phyloP scores from a whole-genome alignment of 1,140 invertebrate species.

The Paralvinella palmiformis region DNA sequence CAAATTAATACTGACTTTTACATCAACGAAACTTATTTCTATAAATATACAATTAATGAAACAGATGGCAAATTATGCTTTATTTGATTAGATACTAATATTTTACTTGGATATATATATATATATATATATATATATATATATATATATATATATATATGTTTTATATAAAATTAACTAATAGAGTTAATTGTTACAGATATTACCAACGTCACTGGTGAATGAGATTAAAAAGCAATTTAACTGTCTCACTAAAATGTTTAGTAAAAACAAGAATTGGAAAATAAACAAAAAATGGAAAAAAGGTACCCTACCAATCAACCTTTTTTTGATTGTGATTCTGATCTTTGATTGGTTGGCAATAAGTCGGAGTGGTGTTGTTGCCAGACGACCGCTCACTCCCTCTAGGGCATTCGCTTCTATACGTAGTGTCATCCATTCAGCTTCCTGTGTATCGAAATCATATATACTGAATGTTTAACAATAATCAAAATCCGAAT shows the following conservation, averaged over 20 bases:
- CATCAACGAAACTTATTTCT: too few relatives aligned
- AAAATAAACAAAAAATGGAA: background rate
- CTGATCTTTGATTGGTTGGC: slow-evolving; percentile 92
- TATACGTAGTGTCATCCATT: slow-evolving; percentile 93
- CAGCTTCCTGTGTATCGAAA: slow-evolving; percentile 78
- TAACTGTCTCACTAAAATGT: too few relatives aligned
- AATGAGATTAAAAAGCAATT: too few relatives aligned
- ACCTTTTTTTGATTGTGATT: slow-evolving; percentile 91
- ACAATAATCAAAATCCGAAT: too few relatives aligned
- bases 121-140: background rate
- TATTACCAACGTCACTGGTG: background rate
- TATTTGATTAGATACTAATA: too few relatives aligned
- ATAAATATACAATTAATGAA: too few relatives aligned
- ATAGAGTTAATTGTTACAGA: background rate
- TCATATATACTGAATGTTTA: too few relatives aligned
- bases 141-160: background rate
- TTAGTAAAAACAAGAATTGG: background rate
- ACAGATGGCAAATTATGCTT: too few relatives aligned
- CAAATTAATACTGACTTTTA: too few relatives aligned
- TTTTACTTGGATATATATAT: too few relatives aligned
- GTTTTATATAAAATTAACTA: background rate
- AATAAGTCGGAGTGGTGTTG: slow-evolving; percentile 81
- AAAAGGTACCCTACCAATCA: slow-evolving; percentile 61
- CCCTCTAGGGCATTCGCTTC: slow-evolving; percentile 62
- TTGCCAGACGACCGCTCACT: slow-evolving; percentile 20